Base-by-base conservation (phyloP, 2,888 invertebrate genomes). In the Eurois occulta region DNA sequence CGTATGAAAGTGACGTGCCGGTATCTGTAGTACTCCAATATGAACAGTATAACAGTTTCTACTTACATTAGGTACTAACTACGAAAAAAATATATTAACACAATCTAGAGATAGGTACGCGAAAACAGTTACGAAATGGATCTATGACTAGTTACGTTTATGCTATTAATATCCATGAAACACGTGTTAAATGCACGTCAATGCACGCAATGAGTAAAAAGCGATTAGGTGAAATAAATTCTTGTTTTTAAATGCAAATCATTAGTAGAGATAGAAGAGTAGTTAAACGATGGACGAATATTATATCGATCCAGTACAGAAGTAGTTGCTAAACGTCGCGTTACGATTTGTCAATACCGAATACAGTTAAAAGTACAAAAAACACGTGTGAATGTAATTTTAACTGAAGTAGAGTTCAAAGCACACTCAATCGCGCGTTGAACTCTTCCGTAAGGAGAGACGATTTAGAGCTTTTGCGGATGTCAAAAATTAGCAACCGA, bases 381-480 rank as follows among this genome's bases (percentile, higher is more conserved):
- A 70, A 52, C 66, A 46, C 18, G 52, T n/a, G 60, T 79, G n/a
- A 41, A 41, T n/a, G n/a, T n/a, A 3, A 65, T 7, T 41, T 65
- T 65, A n/a, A 65, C n/a, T 28, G 38, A 60, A 35, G 46, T 72
- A 38, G 35, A 81, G 78, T 78, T 71, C 76, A 81, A 13, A 73
- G 58, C 52, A 69, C 75, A 62, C 79, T 77, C 62, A 72, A 70
- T 86, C 90, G 92, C 94, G 92, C 94, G 94, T 94, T 94, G 91
- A 95, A 92, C 91, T 94, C 94, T 94, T 91, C 88, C 88, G 84
- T 90, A 86, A 55, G 77, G 74, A 77, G 67, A 75, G 35, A 64
- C 48, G 65, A 62, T n/a, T 41, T 58, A 21, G 24, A 77, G 46
- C 69, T 83, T 71, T 52, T 16, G 62, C 74, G 41, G 41, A 66